Conservation (phyloP, 2,797 vertebrate genomes). For the Saxicola maurus region DNA sequence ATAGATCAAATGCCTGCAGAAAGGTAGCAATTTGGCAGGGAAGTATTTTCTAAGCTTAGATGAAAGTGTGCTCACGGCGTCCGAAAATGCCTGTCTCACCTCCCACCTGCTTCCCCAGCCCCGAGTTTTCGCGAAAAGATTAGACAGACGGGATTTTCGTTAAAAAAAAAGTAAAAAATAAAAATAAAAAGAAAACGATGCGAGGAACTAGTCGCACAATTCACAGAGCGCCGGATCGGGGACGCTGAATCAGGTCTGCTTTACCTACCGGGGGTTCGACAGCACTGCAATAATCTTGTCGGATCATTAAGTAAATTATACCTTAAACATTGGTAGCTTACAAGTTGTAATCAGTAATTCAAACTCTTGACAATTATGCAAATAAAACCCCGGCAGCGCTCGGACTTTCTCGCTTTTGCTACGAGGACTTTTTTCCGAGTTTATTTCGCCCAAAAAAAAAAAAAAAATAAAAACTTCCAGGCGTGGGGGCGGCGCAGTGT, state of each 20-base stretch:
- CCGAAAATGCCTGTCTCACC: constrained; percentile 2
- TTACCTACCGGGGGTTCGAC: neutral
- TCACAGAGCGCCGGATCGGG: neutral
- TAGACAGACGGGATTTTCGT: neutral
- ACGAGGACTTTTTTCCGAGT: neutral
- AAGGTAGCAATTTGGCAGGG: constrained; percentile 37
- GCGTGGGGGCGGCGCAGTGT: rapidly evolving
- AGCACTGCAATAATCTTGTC: constrained; percentile 24
- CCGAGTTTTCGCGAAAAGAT: neutral
- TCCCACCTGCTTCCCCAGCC: constrained; percentile 10
- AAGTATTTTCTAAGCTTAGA: constrained; percentile 19
- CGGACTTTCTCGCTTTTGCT: neutral
- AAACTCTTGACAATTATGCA: constrained; percentile 36
- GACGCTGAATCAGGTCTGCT: constrained; percentile 31
- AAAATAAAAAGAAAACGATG: neutral
- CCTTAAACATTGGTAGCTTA: constrained; percentile 11
- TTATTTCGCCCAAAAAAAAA: neutral
- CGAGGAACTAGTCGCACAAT: neutral
- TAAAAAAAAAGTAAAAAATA: neutral
- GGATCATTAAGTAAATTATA: constrained; percentile 55
- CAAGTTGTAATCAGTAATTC: constrained; percentile 40
- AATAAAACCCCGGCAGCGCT: neutral
- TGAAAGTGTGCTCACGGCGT: constrained; percentile 33
- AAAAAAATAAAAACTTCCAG: neutral
- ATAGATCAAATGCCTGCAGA: constrained; percentile 38